These are phyloP conservation scores for Siphonodentalium dalli DNA, from an alignment of 2,888 invertebrate species.

Conservation along the genomic window DNA sequence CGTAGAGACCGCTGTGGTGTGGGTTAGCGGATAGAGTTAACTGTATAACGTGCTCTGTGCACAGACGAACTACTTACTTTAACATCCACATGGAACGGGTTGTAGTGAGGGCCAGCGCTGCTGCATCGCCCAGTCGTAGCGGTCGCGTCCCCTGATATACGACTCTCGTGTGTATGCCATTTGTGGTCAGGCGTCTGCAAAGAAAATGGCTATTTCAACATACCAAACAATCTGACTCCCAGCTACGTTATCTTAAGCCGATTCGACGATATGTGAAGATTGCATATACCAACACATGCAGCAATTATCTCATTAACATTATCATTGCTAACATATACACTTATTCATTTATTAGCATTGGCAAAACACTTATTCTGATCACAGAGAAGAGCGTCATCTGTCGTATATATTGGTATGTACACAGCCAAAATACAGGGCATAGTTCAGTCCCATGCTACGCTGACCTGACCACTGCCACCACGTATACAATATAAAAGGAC, in stretches of 20 bases:
- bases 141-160: slow-evolving; percentile 47
- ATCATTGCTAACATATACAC: too few relatives aligned
- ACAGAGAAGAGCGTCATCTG: too few relatives aligned
- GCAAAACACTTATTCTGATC: too few relatives aligned
- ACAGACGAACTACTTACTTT: slow-evolving; percentile 71
- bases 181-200: slow-evolving; percentile 67
- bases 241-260: not conserved
- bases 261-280: not conserved
- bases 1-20: too few relatives aligned
- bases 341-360: too few relatives aligned
- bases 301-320: too few relatives aligned
- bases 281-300: not conserved
- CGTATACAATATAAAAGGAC: too few relatives aligned
- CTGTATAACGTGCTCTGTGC: slow-evolving; percentile 11
- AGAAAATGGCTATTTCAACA: not conserved
- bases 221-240: not conserved
- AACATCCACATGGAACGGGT: slow-evolving; percentile 79
- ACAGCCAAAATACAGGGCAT: too few relatives aligned
- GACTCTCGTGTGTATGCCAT: slow-evolving; percentile 78
- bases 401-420: too few relatives aligned
- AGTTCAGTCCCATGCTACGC: too few relatives aligned
- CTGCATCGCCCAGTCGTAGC: slow-evolving; percentile 75
- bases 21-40: too few relatives aligned
- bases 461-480: too few relatives aligned
- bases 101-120: slow-evolving; percentile 86